Conservation (phyloP, 2,888 invertebrate species). For the Alcis repandata region DNA sequence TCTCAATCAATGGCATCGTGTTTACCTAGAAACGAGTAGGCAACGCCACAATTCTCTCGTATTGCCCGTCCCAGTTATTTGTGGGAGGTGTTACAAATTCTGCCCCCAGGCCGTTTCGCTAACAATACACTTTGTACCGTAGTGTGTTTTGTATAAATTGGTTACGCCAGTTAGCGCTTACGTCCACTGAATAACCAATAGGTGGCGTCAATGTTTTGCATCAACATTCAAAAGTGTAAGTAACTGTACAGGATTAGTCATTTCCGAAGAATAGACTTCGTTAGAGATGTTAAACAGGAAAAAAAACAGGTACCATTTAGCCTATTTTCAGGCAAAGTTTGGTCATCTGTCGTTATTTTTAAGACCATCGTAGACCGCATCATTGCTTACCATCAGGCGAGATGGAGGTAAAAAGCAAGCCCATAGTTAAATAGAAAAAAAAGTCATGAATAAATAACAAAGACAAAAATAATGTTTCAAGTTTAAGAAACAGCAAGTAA, state of each 20-base stretch:
- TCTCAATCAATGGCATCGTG: slow-evolving; percentile 32
- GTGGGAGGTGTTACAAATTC: slow-evolving; percentile 72
- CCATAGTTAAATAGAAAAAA: no score
- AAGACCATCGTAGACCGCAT: background rate
- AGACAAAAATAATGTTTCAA: background rate
- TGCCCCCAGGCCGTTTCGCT: slow-evolving; percentile 58
- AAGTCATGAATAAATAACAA: no score
- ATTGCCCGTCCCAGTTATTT: slow-evolving; percentile 58
- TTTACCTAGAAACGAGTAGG: slow-evolving; percentile 39
- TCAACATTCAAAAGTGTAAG: slow-evolving; percentile 59
- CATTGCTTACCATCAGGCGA: no score
- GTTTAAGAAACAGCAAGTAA: background rate
- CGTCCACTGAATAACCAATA: slow-evolving; percentile 66
- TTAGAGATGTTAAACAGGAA: background rate
- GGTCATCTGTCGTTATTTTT: no score
- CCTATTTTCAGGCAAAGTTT: no score
- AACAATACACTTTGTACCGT: slow-evolving; percentile 65
- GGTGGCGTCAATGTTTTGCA: slow-evolving; percentile 57
- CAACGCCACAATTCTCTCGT: slow-evolving; percentile 44
- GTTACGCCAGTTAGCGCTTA: slow-evolving; percentile 64
- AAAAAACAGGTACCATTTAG: background rate
- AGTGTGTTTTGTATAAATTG: slow-evolving; percentile 67
- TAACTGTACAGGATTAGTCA: slow-evolving; percentile 57
- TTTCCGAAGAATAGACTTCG: slow-evolving; percentile 36
- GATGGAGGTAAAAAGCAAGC: no score